These are phyloP conservation scores for Maniola hyperantus DNA, from an alignment of 2,888 invertebrate genomes.

Conservation along the genomic window DNA sequence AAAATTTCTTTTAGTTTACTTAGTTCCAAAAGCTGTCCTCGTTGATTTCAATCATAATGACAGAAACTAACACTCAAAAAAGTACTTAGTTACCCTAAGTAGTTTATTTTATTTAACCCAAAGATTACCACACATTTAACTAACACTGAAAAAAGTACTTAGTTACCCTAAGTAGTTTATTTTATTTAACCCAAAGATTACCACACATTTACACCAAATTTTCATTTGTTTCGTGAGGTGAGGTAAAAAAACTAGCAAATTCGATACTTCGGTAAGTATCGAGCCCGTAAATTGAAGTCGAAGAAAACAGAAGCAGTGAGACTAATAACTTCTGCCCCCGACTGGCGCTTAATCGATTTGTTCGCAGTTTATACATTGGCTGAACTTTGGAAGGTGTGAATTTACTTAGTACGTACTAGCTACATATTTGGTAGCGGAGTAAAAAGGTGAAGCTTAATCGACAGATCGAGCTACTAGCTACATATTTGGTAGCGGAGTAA, in stretches of 20 bases:
- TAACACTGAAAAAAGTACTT: too few relatives aligned
- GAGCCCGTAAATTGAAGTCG: slow-evolving; percentile 51
- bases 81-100: too few relatives aligned
- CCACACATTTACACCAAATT: too few relatives aligned
- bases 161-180: too few relatives aligned
- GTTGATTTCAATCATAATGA: too few relatives aligned
- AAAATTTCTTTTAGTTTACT: too few relatives aligned
- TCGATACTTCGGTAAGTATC: neutral
- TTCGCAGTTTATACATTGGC: slow-evolving; percentile 54
- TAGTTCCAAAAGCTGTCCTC: too few relatives aligned
- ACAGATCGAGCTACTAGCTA: too few relatives aligned
- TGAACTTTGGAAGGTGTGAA: slow-evolving; percentile 42
- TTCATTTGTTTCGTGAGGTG: neutral
- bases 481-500: too few relatives aligned
- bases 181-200: neutral
- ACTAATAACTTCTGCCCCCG: slow-evolving; percentile 59
- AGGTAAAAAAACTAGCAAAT: slow-evolving; percentile 36
- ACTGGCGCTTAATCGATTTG: slow-evolving; percentile 60
- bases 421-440: neutral
- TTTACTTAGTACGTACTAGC: slow-evolving; percentile 3
- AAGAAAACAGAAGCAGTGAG: slow-evolving; percentile 52
- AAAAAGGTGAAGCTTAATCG: neutral
- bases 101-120: neutral
- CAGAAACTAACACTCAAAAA: too few relatives aligned
- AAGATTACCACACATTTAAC: too few relatives aligned